A percentile compares a stretch with the other conserved stretches of the same genome.
These are phyloP conservation scores for Syrmaticus mikado DNA, from an alignment of 2,113 vertebrate genomes.

Conservation along the genomic window DNA sequence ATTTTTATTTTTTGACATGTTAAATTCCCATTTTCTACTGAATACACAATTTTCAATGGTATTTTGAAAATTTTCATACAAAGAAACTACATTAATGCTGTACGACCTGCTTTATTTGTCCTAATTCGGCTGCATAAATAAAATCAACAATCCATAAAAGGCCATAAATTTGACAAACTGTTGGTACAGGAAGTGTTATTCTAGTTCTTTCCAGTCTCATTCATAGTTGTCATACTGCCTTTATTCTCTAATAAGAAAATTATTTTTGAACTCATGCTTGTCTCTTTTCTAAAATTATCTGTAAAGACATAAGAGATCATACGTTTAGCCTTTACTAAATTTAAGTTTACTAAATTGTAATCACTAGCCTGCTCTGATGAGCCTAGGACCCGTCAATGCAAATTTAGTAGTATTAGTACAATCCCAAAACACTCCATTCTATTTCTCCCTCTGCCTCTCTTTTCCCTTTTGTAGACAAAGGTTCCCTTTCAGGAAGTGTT, in stretches of 20 bases:
- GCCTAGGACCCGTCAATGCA: background rate
- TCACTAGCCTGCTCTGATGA: rapidly evolving
- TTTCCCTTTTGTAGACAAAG: background rate
- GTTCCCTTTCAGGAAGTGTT: background rate
- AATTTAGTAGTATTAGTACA: background rate
- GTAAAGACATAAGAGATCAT: background rate
- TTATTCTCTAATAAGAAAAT: background rate
- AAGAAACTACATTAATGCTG: background rate
- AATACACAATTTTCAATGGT: background rate
- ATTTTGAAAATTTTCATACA: background rate
- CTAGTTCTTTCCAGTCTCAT: background rate
- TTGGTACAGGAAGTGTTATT: background rate
- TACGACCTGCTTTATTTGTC: background rate
- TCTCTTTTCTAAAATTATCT: background rate
- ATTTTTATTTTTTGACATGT: background rate
- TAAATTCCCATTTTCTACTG: background rate
- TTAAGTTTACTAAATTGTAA: background rate
- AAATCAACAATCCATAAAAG: background rate
- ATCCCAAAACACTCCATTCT: background rate
- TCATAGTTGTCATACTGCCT: background rate
- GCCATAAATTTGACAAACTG: background rate
- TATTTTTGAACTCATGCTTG: background rate
- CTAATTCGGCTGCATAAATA: background rate
- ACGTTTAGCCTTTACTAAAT: background rate
- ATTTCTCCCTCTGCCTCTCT: background rate